Evolutionary conservation across 2,113 vertebrate genomes (phyloP).

Genomic region (Strix uralensis): DNA sequence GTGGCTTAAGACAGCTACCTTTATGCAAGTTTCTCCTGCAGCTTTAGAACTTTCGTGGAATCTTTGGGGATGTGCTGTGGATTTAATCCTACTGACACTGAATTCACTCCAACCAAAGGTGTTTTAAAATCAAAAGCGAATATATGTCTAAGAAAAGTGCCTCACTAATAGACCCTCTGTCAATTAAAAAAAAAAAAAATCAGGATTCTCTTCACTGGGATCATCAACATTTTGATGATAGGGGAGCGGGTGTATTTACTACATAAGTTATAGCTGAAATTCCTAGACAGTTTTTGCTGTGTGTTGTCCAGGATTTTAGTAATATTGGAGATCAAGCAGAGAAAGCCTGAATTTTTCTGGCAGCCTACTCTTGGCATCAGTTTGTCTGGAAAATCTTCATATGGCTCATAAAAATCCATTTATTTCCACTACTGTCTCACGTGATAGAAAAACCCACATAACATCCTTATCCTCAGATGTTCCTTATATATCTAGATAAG

Average conservation of each 20-base stretch:
- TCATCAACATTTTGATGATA: background rate
- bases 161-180: background rate
- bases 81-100: background rate
- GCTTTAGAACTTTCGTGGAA: background rate
- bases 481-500: background rate
- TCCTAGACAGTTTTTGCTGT: background rate
- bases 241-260: background rate
- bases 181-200: background rate
- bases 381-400: conserved; percentile 40
- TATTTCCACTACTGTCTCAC: background rate
- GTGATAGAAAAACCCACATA: background rate
- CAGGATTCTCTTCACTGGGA: background rate
- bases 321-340: conserved; percentile 24
- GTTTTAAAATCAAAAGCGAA: background rate
- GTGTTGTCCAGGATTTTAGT: conserved; percentile 20
- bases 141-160: background rate
- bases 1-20: background rate
- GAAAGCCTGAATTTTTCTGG: conserved; percentile 22
- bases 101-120: background rate
- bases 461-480: background rate
- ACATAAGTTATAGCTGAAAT: background rate
- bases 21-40: background rate
- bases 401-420: conserved; percentile 42
- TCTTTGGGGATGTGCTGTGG: background rate
- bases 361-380: conserved; percentile 30